Conservation (phyloP, 2,888 invertebrate genomes). For the Polylopha cassiicola region DNA sequence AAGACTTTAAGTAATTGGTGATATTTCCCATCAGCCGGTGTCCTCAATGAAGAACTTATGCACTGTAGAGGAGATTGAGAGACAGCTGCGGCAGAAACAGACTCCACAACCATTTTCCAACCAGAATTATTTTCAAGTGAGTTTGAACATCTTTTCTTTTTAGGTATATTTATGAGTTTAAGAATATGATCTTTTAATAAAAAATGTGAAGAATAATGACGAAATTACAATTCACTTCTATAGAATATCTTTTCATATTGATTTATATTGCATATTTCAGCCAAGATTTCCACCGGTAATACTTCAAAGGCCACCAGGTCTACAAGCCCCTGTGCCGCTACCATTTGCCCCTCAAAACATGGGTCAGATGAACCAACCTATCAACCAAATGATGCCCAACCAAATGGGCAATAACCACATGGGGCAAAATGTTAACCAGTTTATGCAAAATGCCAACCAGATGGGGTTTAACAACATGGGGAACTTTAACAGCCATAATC, state of each 20-base stretch:
- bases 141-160: neutral
- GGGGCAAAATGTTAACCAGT: slow-evolving; percentile 25
- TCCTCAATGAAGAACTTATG: slow-evolving; percentile 79
- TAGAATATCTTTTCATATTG: too few species aligned
- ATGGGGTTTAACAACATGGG: slow-evolving; percentile 9
- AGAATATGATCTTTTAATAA: neutral
- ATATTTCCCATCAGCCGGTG: slow-evolving; percentile 33
- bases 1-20: slow-evolving; percentile 4
- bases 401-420: slow-evolving; percentile 17
- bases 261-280: slow-evolving; percentile 36
- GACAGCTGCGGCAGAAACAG: slow-evolving; percentile 77
- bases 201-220: neutral
- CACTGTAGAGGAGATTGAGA: slow-evolving; percentile 85
- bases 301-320: slow-evolving; percentile 62
- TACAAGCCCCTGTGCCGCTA: slow-evolving; percentile 61
- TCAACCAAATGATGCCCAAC: slow-evolving; percentile 30
- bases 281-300: slow-evolving; percentile 68
- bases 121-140: slow-evolving; percentile 59
- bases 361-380: slow-evolving; percentile 34
- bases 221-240: neutral
- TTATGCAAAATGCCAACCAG: slow-evolving; percentile 20
- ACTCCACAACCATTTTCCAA: slow-evolving; percentile 42
- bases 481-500: slow-evolving; percentile 26
- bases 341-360: slow-evolving; percentile 55
- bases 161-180: neutral